Base-by-base conservation (phyloP, 1,140 invertebrate species). In the Chlorops oryzae region DNA sequence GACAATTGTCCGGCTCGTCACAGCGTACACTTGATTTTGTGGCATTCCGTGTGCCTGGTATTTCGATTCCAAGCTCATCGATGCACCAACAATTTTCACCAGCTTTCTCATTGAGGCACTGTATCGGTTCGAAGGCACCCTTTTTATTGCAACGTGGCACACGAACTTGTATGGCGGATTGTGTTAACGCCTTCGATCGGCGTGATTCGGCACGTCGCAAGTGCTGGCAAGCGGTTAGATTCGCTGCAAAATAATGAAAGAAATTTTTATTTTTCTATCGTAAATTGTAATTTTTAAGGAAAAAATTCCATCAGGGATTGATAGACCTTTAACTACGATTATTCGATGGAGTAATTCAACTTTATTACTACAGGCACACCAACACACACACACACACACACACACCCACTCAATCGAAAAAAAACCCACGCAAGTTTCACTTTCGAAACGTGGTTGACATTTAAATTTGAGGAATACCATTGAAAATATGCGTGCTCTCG, bases 81-180 rank as follows among this genome's bases (percentile, higher is more conserved):
- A 90, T 85, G 62, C 88, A 91, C 85, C 85, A 92, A 61, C 88
- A 90, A 56, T 68, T 57, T n/a, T 75, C 75, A 52, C 76, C 80
- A 39, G 81, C 75, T 24, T 79, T 78, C 25, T 79, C 78, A 27
- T 81, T 80, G 25, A 81, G 78, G 60, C 88, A 90, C 65, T 92
- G 88, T 13, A 91, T 75, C 21, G 76, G 74, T 62, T 88, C 85
- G 58, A 90, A 92, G 50, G 83, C 81, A 3, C 88, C 88, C 5
- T 74, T 72, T 42, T 76, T 75, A 58, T 79, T 75, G 60, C 88
- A 90, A 5, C 81, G 74, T 0, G 87, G 87, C 17, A 85, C 73
- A 5, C 81, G 74, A n/a, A 87, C 75, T 3, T 57, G 49, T 3
- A 74, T 73, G 1, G 67, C 66, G 3, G 76, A 55, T 3, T 79